Conservation (phyloP, 35 echinoderm and acorn worm species). For the Stichopus chloronotus region DNA sequence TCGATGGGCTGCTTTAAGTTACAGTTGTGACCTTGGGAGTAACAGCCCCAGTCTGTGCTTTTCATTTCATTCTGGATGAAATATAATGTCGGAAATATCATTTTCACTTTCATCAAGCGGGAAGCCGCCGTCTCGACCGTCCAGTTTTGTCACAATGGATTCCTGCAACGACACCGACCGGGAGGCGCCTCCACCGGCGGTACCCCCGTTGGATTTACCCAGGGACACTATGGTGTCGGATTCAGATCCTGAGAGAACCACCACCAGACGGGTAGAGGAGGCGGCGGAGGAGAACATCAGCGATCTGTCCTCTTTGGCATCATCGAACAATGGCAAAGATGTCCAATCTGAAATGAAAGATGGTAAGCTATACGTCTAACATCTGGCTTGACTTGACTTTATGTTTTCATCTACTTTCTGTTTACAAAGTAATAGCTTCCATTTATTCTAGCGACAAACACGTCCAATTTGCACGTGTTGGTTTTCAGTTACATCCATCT, state of each 20-base stretch:
- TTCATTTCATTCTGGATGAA: too few relatives aligned
- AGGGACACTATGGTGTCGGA: neutral
- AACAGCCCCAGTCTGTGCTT: too few relatives aligned
- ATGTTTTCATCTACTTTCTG: too few relatives aligned
- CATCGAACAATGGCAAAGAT: neutral
- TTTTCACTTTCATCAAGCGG: neutral
- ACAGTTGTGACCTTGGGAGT: too few relatives aligned
- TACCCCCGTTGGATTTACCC: slow-evolving; percentile 4
- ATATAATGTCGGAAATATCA: too few relatives aligned
- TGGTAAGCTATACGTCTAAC: neutral
- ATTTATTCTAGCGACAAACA: too few relatives aligned
- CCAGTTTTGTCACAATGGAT: slow-evolving; percentile 1
- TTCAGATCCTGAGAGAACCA: neutral
- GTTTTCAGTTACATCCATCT: too few relatives aligned
- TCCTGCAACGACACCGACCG: neutral
- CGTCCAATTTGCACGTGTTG: too few relatives aligned
- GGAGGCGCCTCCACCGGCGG: neutral
- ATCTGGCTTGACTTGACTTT: too few relatives aligned
- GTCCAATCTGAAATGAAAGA: neutral
- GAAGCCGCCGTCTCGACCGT: neutral
- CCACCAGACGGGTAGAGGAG: neutral
- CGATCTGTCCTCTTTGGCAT: neutral
- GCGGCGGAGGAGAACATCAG: neutral
- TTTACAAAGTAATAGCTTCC: too few relatives aligned
- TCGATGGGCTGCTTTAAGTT: too few relatives aligned